Base-by-base conservation (phyloP, 2,797 vertebrate genomes). In the Sternarchorhynchus goeldii region DNA sequence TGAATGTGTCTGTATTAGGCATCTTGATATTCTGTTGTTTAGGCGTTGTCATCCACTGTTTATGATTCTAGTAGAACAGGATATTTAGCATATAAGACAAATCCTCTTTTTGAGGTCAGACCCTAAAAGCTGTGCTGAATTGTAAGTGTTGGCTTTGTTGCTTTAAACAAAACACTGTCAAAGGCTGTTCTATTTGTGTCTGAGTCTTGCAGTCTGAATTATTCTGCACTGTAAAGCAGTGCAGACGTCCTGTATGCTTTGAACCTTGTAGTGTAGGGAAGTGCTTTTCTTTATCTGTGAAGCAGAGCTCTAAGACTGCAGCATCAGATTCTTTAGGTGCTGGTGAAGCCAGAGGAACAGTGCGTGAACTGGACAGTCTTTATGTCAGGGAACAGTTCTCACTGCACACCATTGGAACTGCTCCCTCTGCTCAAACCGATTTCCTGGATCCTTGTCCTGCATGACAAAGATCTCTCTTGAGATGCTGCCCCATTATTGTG, bases 181-280 rank as follows among this genome's bases (percentile, higher is more conserved):
- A 8, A 68, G 7, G 21, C 25, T 5, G 60, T 45, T 36, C 18
- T 50, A 29, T 10, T 39, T 31, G 20, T 78, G 17, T 66, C n/a
- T 4, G 50, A 53, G 56, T 74, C 53, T 14, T 55, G 10, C 1
- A 62, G n/a, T 58, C 4, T 59, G 6, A 36, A 45, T 70, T 56
- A 20, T 17, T 7, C 18, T 60, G 21, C 16, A 20, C 18, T 64
- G 2, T 71, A 56, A 57, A 59, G 29, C 63, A 39, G 29, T 21
- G 21, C 63, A 79, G 70, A 21, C 62, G 60, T 72, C 59, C 17
- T 59, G 36, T 31, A 36, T 57, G 5, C 73, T 36, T 21, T 60
- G 55, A 67, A 36, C n/a, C 56, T 14, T 5, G 8, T 65, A 58
- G 69, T 58, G 32, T 72, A 50, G 25, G n/a, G 36, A 10, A 18